A percentile compares a stretch with the other conserved stretches of the same genome.
Evolutionary conservation across 2,113 vertebrate genomes (phyloP).

Genomic region (Meles meles): DNA sequence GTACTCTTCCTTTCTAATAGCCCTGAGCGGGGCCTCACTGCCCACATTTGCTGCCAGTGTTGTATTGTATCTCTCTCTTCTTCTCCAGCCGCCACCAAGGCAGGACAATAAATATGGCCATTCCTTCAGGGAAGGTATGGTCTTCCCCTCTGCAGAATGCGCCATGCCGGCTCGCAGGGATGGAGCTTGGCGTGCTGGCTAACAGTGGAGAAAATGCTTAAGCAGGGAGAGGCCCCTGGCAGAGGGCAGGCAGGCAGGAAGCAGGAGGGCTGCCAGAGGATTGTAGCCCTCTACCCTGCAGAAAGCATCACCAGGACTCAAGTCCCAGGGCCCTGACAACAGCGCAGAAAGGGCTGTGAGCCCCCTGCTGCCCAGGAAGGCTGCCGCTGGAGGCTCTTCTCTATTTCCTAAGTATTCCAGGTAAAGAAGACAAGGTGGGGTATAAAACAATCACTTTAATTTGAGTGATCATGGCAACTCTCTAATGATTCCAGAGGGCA

Average conservation of each 20-base stretch:
- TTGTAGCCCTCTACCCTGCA: constrained; percentile 9
- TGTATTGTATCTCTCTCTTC: neutral
- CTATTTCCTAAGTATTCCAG: neutral
- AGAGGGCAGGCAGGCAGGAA: neutral
- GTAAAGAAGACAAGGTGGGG: neutral
- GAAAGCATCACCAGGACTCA: neutral
- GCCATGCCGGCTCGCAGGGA: constrained; percentile 74
- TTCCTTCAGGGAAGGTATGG: constrained; percentile 50
- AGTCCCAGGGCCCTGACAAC: fast-evolving
- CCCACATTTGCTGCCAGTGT: neutral
- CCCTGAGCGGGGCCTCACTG: neutral
- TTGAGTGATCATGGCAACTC: constrained; percentile 20
- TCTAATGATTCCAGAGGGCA: constrained; percentile 71
- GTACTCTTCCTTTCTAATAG: neutral
- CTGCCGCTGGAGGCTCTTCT: neutral
- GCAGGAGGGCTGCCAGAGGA: neutral
- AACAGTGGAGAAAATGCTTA: constrained; percentile 75
- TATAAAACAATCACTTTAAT: constrained; percentile 51
- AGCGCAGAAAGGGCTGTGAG: neutral
- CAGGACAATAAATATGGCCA: constrained; percentile 58
- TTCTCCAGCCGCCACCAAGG: constrained; percentile 7
- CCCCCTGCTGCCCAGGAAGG: neutral
- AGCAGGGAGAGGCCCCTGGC: constrained; percentile 38
- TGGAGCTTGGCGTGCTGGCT: constrained; percentile 75
- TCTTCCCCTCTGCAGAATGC: constrained; percentile 68